phyloP scores from a whole-genome alignment of 2,113 vertebrate species.

The Phrynosoma platyrhinos region DNA sequence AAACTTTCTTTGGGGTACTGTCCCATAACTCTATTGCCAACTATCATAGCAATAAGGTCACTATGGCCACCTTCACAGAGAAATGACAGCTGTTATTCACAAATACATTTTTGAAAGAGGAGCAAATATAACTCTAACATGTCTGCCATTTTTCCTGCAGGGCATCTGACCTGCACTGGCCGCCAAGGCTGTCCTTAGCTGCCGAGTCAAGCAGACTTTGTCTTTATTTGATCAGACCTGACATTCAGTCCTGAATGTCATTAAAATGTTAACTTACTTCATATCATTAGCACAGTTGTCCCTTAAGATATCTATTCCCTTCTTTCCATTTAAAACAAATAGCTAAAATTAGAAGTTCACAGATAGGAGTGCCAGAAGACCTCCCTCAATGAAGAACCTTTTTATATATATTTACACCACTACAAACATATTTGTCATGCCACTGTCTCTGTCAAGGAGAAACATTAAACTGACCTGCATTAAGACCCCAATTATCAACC shows the following conservation, averaged over 20 bases:
- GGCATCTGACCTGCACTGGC: neutral
- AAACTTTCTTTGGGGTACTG: neutral
- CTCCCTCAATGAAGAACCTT: neutral
- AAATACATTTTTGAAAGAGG: conserved; percentile 14
- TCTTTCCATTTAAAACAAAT: conserved; percentile 18
- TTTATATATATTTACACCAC: neutral
- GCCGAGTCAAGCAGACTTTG: conserved; percentile 3
- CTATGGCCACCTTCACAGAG: neutral
- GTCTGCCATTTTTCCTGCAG: conserved; percentile 23
- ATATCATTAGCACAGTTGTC: conserved; percentile 29
- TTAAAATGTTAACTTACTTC: conserved; percentile 34
- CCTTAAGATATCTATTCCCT: neutral
- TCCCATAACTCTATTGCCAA: neutral
- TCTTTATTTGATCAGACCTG: conserved; percentile 19
- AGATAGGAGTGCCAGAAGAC: conserved; percentile 6
- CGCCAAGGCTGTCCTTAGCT: neutral
- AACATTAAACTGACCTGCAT: neutral
- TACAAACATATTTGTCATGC: conserved; percentile 13
- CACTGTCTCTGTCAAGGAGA: conserved; percentile 1
- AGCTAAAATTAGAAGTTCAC: conserved; percentile 26
- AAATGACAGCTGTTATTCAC: conserved; percentile 35
- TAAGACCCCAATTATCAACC: neutral
- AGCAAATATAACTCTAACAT: conserved; percentile 29
- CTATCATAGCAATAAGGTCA: conserved; percentile 20
- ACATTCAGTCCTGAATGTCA: conserved; percentile 29